These are phyloP conservation scores for Brenthis ino DNA, from an alignment of 2,888 invertebrate genomes.

Conservation along the genomic window DNA sequence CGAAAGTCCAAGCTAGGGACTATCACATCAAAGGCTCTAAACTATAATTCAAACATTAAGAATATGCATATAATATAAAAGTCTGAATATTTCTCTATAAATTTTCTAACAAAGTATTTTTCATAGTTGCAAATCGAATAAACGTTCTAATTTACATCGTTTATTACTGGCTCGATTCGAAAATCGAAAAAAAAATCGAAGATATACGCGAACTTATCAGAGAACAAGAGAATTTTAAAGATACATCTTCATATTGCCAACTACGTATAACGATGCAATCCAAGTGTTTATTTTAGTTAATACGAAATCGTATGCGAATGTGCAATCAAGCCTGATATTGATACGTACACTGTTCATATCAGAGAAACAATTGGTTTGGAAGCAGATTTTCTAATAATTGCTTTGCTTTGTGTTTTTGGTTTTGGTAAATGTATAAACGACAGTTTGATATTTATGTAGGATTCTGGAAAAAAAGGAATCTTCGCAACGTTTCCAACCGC, in stretches of 20 bases:
- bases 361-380: constrained; percentile 14
- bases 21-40: too few species aligned
- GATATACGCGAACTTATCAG: too few species aligned
- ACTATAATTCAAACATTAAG: too few species aligned
- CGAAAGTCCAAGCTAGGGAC: too few species aligned
- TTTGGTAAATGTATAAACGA: background rate
- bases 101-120: too few species aligned
- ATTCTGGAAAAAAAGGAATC: background rate
- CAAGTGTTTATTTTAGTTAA: background rate
- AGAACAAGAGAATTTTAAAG: background rate
- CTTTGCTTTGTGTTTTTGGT: constrained; percentile 1
- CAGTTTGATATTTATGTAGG: background rate
- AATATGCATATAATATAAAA: too few species aligned
- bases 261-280: background rate
- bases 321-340: constrained; percentile 23
- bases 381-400: constrained; percentile 12
- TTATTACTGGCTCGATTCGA: too few species aligned
- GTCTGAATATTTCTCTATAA: too few species aligned
- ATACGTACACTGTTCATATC: constrained; percentile 14
- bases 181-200: too few species aligned
- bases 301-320: constrained; percentile 2
- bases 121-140: too few species aligned
- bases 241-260: background rate
- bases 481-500: too few species aligned
- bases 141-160: too few species aligned